phyloP scores from a whole-genome alignment of 1,140 invertebrate genomes.

The Cepaea nemoralis region DNA sequence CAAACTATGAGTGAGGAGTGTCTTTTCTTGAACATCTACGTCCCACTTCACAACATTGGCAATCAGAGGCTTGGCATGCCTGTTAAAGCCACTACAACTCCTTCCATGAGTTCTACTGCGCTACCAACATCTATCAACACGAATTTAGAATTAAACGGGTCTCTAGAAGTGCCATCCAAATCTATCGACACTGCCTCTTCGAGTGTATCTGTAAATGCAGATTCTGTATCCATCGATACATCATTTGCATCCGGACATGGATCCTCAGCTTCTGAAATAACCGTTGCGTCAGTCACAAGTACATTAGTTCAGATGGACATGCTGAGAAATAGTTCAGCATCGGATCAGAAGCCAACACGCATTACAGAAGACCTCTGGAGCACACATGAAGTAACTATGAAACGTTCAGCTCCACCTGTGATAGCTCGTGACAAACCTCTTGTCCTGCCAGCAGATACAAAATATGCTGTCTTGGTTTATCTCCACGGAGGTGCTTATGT shows the following conservation, averaged over 20 bases:
- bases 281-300: neutral
- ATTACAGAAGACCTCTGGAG: no score
- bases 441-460: neutral
- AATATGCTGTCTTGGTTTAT: conserved; percentile 13
- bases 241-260: no score
- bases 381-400: no score
- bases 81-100: neutral
- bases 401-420: neutral
- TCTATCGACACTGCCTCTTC: no score
- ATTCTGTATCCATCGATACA: no score
- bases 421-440: neutral
- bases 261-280: neutral
- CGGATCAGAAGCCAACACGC: neutral
- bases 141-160: no score
- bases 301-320: neutral
- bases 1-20: neutral
- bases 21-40: conserved; percentile 16
- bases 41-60: neutral
- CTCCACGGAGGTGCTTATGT: neutral
- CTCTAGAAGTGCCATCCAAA: no score
- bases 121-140: neutral
- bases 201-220: no score
- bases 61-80: no score
- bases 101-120: neutral
- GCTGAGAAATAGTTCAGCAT: neutral